These are phyloP conservation scores for Zaprionus bogoriensis DNA, from an alignment of 2,888 invertebrate genomes.

Conservation along the genomic window DNA sequence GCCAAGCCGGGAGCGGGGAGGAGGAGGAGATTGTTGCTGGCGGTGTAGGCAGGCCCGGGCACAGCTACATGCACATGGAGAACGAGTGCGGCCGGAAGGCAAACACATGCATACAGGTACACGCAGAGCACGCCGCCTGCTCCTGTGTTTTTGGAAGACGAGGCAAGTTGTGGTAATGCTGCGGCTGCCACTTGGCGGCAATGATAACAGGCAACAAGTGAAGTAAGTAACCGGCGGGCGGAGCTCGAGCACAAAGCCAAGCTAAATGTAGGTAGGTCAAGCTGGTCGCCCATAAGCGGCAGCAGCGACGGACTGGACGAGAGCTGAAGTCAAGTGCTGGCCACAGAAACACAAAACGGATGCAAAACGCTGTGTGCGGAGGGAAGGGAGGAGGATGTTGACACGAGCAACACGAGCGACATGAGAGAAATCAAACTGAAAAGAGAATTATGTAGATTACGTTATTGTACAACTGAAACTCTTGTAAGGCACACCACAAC, in stretches of 20 bases:
- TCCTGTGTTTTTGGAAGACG: conserved; percentile 3
- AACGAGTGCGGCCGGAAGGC: conserved; percentile 51
- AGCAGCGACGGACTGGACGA: no score
- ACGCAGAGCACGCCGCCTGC: not conserved
- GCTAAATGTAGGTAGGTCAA: conserved; percentile 9
- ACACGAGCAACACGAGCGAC: conserved; percentile 58
- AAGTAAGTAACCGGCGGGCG: conserved; percentile 43
- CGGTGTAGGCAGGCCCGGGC: not conserved
- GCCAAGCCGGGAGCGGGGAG: not conserved
- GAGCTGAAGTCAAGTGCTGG: conserved; percentile 35
- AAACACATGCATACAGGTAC: conserved; percentile 56
- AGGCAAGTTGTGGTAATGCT: conserved; percentile 32
- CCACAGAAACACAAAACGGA: conserved; percentile 27
- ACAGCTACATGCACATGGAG: conserved; percentile 3
- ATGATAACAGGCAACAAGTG: conserved; percentile 64
- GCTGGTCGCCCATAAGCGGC: no score
- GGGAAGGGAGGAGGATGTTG: conserved; percentile 70
- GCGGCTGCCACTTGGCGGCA: conserved; percentile 50
- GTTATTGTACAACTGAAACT: conserved; percentile 75
- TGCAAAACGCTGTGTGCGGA: conserved; percentile 60
- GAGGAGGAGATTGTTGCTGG: not conserved
- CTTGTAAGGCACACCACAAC: conserved; percentile 55
- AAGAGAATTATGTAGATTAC: conserved; percentile 77
- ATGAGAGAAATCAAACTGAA: conserved; percentile 75
- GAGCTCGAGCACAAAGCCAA: conserved; percentile 21